Evolutionary conservation across 1,140 invertebrate genomes (phyloP).

Genomic region (Neodiprion fabricii): DNA sequence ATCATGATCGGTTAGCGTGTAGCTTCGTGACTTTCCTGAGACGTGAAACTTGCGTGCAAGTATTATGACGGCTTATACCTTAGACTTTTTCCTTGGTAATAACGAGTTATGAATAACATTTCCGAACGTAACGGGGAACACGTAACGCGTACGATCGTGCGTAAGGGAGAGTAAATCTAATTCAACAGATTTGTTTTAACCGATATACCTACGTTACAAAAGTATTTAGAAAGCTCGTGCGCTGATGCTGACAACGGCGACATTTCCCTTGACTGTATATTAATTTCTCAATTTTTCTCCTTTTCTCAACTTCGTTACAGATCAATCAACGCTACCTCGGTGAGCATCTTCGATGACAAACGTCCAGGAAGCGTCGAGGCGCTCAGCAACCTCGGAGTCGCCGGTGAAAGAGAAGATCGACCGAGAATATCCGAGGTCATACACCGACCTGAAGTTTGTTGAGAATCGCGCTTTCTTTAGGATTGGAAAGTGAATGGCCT

Average conservation of each 20-base stretch:
- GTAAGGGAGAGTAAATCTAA: background rate
- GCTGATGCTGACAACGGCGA: background rate
- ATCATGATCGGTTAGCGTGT: no score
- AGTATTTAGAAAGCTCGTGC: background rate
- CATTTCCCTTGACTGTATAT: background rate
- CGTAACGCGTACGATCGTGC: background rate
- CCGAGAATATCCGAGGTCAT: constrained; percentile 28
- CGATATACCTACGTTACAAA: background rate
- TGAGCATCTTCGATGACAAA: background rate
- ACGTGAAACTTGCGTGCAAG: no score
- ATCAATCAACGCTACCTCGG: background rate
- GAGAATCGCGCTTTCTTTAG: constrained; percentile 37
- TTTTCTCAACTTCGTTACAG: background rate
- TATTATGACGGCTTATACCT: no score
- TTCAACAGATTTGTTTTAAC: background rate
- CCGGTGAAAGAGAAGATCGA: background rate
- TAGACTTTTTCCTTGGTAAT: no score
- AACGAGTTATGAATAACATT: no score
- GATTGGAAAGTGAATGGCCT: constrained; percentile 40
- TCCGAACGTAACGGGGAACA: background rate
- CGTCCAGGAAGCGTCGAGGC: background rate
- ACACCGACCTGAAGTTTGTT: constrained; percentile 16
- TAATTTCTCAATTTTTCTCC: background rate
- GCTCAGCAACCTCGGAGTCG: background rate
- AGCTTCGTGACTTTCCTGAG: no score